These are phyloP conservation scores for Spialia ferax DNA, from an alignment of 2,888 invertebrate genomes.

Conservation along the genomic window DNA sequence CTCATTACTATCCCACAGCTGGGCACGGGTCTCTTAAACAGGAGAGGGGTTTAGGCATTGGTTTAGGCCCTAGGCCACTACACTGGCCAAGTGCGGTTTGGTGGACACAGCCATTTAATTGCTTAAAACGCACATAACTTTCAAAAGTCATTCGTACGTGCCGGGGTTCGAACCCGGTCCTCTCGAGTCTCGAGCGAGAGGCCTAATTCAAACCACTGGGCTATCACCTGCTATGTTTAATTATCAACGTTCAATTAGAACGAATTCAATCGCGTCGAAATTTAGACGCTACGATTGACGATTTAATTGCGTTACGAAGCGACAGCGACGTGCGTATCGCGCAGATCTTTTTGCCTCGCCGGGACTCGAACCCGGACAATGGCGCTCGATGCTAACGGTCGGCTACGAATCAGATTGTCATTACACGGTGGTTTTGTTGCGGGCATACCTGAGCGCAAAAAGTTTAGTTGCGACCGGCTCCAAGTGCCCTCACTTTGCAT, in stretches of 20 bases:
- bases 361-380: slow-evolving; percentile 65
- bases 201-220: no score
- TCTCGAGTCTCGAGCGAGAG: no score
- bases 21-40: no score
- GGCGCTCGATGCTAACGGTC: slow-evolving; percentile 62
- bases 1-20: no score
- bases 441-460: slow-evolving; percentile 66
- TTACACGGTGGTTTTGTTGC: slow-evolving; percentile 68
- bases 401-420: slow-evolving; percentile 64
- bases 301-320: slow-evolving; percentile 60
- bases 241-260: slow-evolving; percentile 34
- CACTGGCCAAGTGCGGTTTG: no score
- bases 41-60: no score
- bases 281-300: slow-evolving; percentile 42
- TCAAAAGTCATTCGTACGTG: no score
- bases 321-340: slow-evolving; percentile 48
- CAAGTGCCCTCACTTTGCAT: neutral
- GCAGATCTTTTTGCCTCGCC: slow-evolving; percentile 57
- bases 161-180: no score
- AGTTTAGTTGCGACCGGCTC: slow-evolving; percentile 51
- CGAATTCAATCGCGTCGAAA: slow-evolving; percentile 34
- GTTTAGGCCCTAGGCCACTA: no score
- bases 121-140: no score
- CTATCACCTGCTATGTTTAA: no score
- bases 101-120: no score